phyloP scores from a whole-genome alignment of 2,797 vertebrate species.

The Delichon dasypus region DNA sequence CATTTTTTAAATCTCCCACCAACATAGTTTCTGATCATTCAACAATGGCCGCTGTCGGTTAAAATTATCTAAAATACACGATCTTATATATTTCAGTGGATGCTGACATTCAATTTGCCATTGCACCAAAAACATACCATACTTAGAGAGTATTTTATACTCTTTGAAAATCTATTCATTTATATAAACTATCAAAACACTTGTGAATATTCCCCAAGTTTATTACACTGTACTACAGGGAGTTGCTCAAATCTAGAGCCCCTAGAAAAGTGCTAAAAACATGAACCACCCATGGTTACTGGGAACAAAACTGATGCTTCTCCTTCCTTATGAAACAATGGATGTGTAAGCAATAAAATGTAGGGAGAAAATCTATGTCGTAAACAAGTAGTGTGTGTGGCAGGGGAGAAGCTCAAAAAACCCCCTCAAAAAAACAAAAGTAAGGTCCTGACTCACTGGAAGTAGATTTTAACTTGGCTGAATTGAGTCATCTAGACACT shows the following conservation, averaged over 20 bases:
- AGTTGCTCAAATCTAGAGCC: neutral
- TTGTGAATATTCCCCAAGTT: neutral
- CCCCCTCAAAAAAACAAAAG: neutral
- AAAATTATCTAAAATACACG: neutral
- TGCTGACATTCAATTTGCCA: neutral
- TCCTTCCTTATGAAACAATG: neutral
- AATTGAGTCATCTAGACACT: neutral
- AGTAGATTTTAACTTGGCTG: neutral
- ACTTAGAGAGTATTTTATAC: neutral
- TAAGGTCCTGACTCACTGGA: neutral
- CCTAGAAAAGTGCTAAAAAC: neutral
- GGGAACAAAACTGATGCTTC: neutral
- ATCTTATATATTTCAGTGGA: neutral
- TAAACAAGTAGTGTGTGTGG: neutral
- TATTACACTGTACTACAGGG: neutral
- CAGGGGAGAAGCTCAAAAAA: neutral
- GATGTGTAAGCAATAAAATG: neutral
- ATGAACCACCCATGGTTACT: neutral
- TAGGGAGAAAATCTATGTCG: fast-evolving
- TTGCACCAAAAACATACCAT: neutral
- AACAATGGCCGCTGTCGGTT: neutral
- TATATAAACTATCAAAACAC: neutral
- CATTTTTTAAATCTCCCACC: neutral
- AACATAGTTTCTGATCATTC: neutral
- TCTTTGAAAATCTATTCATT: neutral